Percentiles rank a stretch among this genome's conserved stretches.
phyloP scores from a whole-genome alignment of 2,797 vertebrate genomes.

The Melanotaenia pygmaea region DNA sequence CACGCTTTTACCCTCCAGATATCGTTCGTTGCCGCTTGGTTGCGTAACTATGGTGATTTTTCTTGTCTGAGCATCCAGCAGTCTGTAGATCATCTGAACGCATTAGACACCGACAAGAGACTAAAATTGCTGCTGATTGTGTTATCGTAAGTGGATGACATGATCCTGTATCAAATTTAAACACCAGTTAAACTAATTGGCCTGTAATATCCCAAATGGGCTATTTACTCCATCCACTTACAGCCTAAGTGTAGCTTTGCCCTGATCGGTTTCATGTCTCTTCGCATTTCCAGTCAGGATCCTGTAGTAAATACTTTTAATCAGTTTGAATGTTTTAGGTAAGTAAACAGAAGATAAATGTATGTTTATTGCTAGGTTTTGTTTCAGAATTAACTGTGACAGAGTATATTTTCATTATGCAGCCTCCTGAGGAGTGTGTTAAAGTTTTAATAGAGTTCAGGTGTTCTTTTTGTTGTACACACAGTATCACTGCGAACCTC shows the following conservation, averaged over 20 bases:
- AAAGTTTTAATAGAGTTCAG: slow-evolving; percentile 14
- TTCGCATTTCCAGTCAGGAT: slow-evolving; percentile 1
- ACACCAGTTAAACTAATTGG: slow-evolving; percentile 8
- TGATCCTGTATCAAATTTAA: slow-evolving; percentile 1
- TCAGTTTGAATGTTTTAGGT: slow-evolving; percentile 29
- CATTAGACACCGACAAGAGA: not conserved
- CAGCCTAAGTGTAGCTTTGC: slow-evolving; percentile 7
- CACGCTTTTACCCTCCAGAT: not conserved
- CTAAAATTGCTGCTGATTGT: not conserved
- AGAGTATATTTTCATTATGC: slow-evolving; percentile 61
- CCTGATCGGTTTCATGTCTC: not conserved
- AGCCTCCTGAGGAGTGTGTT: slow-evolving; percentile 28
- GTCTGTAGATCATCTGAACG: not conserved
- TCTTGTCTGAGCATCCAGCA: not conserved
- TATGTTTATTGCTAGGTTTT: slow-evolving; percentile 55
- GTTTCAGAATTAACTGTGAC: slow-evolving; percentile 36
- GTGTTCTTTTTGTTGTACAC: slow-evolving; percentile 6
- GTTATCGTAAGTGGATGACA: slow-evolving; percentile 5
- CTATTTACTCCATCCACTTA: slow-evolving; percentile 3
- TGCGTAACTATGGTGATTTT: not conserved
- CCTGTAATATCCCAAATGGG: not conserved
- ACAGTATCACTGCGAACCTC: not conserved
- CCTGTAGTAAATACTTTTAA: slow-evolving; percentile 20
- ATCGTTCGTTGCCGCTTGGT: not conserved
- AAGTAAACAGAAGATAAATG: slow-evolving; percentile 42